Conservation (phyloP, 1,140 invertebrate genomes). For the Hyles euphorbiae region DNA sequence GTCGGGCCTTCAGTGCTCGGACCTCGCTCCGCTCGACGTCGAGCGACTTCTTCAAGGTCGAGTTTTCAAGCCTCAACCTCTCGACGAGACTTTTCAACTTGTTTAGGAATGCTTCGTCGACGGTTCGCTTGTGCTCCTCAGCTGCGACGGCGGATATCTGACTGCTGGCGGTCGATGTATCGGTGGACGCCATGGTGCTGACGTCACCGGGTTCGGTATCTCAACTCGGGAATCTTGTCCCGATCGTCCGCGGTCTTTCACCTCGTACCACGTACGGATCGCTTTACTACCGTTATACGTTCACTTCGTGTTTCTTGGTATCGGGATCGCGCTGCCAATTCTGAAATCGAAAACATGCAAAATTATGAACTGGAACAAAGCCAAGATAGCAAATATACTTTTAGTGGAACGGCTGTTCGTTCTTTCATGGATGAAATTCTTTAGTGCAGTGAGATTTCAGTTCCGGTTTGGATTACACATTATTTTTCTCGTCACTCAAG, state of each 20-base stretch:
- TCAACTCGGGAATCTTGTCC: conserved; percentile 47
- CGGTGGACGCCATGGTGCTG: conserved; percentile 64
- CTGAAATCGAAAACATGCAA: conserved; percentile 41
- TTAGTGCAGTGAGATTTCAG: background rate
- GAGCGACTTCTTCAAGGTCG: conserved; percentile 70
- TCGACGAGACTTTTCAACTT: conserved; percentile 69
- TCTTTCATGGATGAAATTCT: conserved; percentile 4
- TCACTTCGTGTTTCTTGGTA: conserved; percentile 23
- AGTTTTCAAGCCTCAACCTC: conserved; percentile 67
- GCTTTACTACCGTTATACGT: conserved; percentile 25
- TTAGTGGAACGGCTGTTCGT: background rate
- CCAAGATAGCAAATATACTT: conserved; percentile 10
- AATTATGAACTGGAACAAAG: conserved; percentile 15
- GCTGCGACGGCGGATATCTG: conserved; percentile 44
- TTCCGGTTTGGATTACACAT: conserved; percentile 3
- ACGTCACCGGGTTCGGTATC: conserved; percentile 55
- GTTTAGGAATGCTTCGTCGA: conserved; percentile 69
- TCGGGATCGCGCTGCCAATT: conserved; percentile 29
- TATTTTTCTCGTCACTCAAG: background rate
- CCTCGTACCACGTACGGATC: conserved; percentile 42
- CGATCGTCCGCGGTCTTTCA: conserved; percentile 66
- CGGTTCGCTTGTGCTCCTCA: conserved; percentile 65
- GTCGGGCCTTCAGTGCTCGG: conserved; percentile 67
- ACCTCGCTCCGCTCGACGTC: conserved; percentile 75
- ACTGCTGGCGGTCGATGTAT: conserved; percentile 69